Evolutionary conservation across 2,888 invertebrate genomes (phyloP).

Genomic region (Synanthedon andrenaeformis): DNA sequence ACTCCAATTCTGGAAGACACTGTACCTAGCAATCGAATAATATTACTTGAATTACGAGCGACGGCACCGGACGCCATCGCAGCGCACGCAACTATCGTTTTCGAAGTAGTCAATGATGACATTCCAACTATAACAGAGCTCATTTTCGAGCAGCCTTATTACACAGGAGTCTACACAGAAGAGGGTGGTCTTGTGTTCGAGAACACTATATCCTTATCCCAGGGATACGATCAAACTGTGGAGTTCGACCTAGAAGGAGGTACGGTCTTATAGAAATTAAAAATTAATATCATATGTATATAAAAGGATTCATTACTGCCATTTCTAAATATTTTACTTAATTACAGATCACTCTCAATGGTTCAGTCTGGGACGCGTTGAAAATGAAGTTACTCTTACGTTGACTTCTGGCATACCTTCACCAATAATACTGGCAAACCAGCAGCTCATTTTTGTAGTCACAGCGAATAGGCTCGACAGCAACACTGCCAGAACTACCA

Average conservation of each 20-base stretch:
- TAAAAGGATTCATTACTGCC: too few relatives aligned
- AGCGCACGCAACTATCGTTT: conserved; percentile 17
- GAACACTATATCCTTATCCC: background rate
- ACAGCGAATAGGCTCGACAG: too few relatives aligned
- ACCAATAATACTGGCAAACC: too few relatives aligned
- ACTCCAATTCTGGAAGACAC: conserved; percentile 13
- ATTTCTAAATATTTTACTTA: too few relatives aligned
- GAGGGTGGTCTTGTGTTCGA: background rate
- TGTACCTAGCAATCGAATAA: conserved; percentile 16
- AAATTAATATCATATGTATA: too few relatives aligned
- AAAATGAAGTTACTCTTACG: too few relatives aligned
- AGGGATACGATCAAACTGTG: conserved; percentile 2
- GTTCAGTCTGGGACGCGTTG: too few relatives aligned
- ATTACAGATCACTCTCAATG: too few relatives aligned
- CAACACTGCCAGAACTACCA: too few relatives aligned
- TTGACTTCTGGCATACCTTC: too few relatives aligned
- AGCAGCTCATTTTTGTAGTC: too few relatives aligned
- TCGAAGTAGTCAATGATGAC: conserved; percentile 10
- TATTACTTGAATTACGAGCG: conserved; percentile 20
- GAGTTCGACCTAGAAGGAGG: conserved; percentile 3
- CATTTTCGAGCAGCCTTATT: conserved; percentile 16
- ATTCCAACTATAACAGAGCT: conserved; percentile 5
- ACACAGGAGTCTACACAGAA: conserved; percentile 15
- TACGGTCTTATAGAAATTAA: background rate
- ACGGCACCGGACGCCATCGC: conserved; percentile 16